Evolutionary conservation across 2,113 vertebrate genomes (phyloP), one percentile per base, ranked within the genome.

Genomic region (Psittacula cyanocephala): DNA sequence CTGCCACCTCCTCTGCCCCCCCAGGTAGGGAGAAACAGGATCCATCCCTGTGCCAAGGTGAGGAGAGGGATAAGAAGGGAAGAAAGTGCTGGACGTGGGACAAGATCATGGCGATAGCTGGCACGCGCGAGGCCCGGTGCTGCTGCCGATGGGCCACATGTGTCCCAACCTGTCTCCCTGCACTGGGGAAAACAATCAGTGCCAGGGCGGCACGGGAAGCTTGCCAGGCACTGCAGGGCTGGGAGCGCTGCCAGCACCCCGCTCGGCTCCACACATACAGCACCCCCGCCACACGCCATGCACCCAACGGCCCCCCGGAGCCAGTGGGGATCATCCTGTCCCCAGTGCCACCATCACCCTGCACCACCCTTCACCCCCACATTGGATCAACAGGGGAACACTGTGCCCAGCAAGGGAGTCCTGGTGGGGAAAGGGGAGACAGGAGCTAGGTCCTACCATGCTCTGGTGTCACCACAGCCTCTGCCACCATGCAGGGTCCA

Each of bases 371-470:
- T 3, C 4, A 6, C 28, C 28, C 11, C 3, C 2, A 27, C 78
- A 33, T 1, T 7, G 2, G 24, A 39, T n/a, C 77, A 2, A 8
- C 6, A 6, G 12, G 18, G 25, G 29, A 69, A 23, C 1, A 9
- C 28, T 2, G 8, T 1, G 1, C 62, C 15, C 85, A 23, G 27
- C 50, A 7, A 44, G 15, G 44, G 39, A 35, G 24, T 7, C 65
- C 68, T 4, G 2, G 31, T 15, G 41, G 69, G 71, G 33, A 75
- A 62, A 28, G 20, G 43, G 69, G 44, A 37, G 37, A 68, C 14
- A 11, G 53, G 47, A 89, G 14, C 0, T n/a, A 2, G 43, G 23
- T 91, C 95, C 92, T 96, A 96, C 95, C 95, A 41, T 96, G 84
- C 44, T 86, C 72, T 0, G 29, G 72, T 0, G 49, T 69, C 84